Conservation (phyloP, 2,113 vertebrate species). For the Gnathonemus longibarbis region DNA sequence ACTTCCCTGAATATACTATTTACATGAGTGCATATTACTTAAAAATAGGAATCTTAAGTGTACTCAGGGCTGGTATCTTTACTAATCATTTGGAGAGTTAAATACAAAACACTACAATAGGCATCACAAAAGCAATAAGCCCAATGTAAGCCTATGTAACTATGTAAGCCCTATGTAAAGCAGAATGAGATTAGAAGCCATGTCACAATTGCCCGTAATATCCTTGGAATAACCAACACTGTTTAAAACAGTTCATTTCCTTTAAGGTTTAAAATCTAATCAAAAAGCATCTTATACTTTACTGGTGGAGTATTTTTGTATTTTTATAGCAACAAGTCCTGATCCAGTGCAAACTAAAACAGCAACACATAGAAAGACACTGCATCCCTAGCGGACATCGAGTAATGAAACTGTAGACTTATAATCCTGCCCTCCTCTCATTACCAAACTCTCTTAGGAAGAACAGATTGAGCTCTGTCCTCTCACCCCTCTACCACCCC, state of each 20-base stretch:
- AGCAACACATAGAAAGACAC: neutral
- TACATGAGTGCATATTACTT: neutral
- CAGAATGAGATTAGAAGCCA: neutral
- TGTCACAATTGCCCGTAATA: neutral
- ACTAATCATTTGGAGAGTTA: neutral
- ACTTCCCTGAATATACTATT: neutral
- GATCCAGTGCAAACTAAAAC: neutral
- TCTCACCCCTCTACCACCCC: neutral
- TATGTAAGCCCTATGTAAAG: neutral
- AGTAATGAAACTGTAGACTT: neutral
- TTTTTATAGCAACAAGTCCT: neutral
- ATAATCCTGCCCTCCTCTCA: neutral
- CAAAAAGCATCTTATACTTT: neutral
- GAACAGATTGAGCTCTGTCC: neutral
- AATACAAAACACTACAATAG: neutral
- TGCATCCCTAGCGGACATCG: neutral
- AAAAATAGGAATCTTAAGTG: neutral
- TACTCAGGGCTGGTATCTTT: neutral
- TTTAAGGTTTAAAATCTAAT: neutral
- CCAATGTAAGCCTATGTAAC: neutral
- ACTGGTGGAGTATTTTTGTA: neutral
- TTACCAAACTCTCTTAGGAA: neutral
- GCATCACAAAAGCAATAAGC: neutral
- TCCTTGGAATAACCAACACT: neutral
- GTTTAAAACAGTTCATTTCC: neutral